phyloP scores from a whole-genome alignment of 2,113 vertebrate genomes.

The Sakesphorus luctuosus region DNA sequence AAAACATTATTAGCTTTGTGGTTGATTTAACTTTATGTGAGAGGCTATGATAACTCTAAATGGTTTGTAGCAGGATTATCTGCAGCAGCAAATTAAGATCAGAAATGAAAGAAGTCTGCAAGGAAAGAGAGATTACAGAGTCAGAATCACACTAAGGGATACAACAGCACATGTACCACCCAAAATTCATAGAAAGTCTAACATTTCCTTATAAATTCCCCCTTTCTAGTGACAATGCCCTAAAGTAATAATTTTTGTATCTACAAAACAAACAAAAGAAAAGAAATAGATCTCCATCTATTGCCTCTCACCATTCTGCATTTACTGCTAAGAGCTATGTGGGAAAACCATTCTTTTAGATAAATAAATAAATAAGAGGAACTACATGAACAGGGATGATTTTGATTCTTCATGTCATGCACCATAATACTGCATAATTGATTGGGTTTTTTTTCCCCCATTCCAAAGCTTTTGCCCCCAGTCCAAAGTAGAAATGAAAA shows the following conservation, averaged over 20 bases:
- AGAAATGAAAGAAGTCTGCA: neutral
- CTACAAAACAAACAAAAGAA: neutral
- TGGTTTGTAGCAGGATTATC: neutral
- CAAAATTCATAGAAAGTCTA: neutral
- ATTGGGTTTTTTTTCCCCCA: no score
- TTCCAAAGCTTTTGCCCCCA: neutral
- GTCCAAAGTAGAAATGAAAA: neutral
- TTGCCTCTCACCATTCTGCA: neutral
- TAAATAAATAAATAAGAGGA: neutral
- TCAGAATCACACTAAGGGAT: neutral
- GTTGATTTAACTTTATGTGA: neutral
- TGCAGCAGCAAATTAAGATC: neutral
- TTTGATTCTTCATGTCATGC: neutral
- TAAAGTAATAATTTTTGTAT: neutral
- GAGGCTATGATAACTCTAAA: neutral
- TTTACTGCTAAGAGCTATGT: neutral
- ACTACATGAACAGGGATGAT: neutral
- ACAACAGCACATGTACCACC: neutral
- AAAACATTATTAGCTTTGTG: constrained; percentile 2
- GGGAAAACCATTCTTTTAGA: neutral
- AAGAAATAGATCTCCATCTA: neutral
- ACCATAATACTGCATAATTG: neutral
- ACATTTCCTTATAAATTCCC: neutral
- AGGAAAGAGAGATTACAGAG: neutral
- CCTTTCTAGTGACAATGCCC: neutral